These are phyloP conservation scores for Thyatira batis DNA, from an alignment of 2,888 invertebrate species.

Conservation along the genomic window DNA sequence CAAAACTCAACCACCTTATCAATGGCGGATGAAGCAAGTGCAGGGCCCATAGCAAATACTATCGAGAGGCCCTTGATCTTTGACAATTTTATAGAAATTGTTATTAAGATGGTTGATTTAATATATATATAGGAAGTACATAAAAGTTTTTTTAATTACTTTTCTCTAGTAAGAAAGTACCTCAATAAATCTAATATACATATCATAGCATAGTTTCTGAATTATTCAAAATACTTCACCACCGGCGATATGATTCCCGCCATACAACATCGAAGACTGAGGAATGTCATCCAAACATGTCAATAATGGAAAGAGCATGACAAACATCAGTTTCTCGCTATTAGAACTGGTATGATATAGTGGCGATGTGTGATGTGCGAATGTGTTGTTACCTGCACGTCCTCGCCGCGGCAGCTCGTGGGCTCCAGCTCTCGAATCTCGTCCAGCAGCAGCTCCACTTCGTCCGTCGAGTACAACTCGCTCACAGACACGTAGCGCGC, in stretches of 20 bases:
- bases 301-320: background rate
- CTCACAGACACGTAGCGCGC: slow-evolving; percentile 81
- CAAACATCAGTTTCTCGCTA: background rate
- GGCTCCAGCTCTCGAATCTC: slow-evolving; percentile 81
- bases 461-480: slow-evolving; percentile 80
- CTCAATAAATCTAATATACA: no score
- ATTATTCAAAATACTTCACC: background rate
- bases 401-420: slow-evolving; percentile 77
- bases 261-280: background rate
- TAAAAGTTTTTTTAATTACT: no score
- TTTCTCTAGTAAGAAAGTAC: no score
- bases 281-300: background rate
- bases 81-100: no score
- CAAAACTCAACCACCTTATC: no score
- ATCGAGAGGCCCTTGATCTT: no score
- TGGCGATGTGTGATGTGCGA: background rate
- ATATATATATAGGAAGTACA: no score
- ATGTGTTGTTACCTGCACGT: slow-evolving; percentile 58
- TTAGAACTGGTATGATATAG: background rate
- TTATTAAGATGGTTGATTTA: no score
- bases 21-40: no score
- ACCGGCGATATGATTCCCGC: background rate
- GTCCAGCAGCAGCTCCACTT: slow-evolving; percentile 81
- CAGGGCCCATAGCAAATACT: no score
- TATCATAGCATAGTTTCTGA: no score